Evolutionary conservation across 2,888 invertebrate species (phyloP).

Genomic region (Junonia oenone): DNA sequence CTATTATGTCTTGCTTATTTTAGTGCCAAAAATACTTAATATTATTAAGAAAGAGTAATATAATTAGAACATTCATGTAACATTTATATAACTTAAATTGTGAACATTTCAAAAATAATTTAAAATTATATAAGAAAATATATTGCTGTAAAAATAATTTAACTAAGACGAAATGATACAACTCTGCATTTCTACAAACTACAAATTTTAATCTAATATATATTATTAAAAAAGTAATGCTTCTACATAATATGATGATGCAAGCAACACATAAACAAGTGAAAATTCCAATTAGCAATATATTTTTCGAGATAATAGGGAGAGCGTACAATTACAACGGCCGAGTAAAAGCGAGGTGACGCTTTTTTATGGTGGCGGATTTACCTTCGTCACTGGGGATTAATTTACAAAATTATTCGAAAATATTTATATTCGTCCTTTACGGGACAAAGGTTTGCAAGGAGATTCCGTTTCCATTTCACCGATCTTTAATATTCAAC

Average conservation of each 20-base stretch:
- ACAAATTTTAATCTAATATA: no score
- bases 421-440: conserved; percentile 25
- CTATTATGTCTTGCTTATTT: no score
- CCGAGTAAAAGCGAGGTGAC: conserved; percentile 16
- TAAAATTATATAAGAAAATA: not conserved
- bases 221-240: no score
- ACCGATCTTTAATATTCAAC: no score
- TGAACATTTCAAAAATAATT: not conserved
- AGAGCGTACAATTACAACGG: conserved; percentile 20
- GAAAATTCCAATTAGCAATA: conserved; percentile 19
- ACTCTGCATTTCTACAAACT: no score
- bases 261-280: conserved; percentile 12
- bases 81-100: not conserved
- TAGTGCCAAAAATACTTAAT: no score
- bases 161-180: no score
- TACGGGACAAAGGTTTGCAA: conserved; percentile 14
- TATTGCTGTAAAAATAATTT: no score
- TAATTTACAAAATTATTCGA: conserved; percentile 27
- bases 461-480: conserved; percentile 11
- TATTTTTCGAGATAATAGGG: conserved; percentile 19
- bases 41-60: no score
- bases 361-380: conserved; percentile 23
- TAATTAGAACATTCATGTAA: no score
- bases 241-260: not conserved
- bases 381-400: conserved; percentile 28